Evolutionary conservation across 2,797 vertebrate genomes (phyloP), one percentile per base, ranked within the genome.

Genomic region (Typhlichthys subterraneus): DNA sequence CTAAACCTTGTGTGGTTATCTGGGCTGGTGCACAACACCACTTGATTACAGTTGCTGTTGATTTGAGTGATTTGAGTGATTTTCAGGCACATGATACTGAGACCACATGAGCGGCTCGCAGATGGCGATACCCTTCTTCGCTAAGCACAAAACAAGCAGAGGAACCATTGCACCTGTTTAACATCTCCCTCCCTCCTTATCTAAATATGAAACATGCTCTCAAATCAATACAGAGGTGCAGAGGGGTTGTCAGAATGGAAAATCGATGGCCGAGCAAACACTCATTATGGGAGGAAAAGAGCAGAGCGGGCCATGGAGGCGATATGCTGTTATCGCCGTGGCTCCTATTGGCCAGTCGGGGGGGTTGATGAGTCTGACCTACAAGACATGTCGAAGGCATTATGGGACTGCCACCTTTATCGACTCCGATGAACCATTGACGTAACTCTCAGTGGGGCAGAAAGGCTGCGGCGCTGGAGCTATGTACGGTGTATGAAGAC

Each of bases 201-300:
- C 77, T 83, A 67, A 70, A 77, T 81, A 81, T 69, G 77, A 85
- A 83, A 82, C 15, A 6, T 70, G 53, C 53, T 17, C 61, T 7
- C n/a, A 10, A 69, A 83, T 89, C 79, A 8, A 86, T 90, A 64
- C 33, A 9, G 62, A 72, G 61, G 67, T 73, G 57, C 42, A 53
- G 62, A n/a, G 67, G 51, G 48, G 57, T 57, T 66, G 65, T 62
- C 15, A 54, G 57, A 75, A 83, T 73, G 58, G 63, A 74, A 89
- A 88, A 91, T 89, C 81, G 77, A 84, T 85, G 69, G 23, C 42
- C 50, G 17, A 76, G 82, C 76, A 73, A 73, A 70, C 73, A 23
- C n/a, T 81, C 57, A 82, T 81, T 83, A 87, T 53, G 47, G 58
- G 61, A 67, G 73, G 79, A 79, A 5, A 23, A 23, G 23, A 38